A percentile compares a stretch with the other conserved stretches of the same genome.
phyloP scores from a whole-genome alignment of 2,888 invertebrate species.

The Oligia strigilis region DNA sequence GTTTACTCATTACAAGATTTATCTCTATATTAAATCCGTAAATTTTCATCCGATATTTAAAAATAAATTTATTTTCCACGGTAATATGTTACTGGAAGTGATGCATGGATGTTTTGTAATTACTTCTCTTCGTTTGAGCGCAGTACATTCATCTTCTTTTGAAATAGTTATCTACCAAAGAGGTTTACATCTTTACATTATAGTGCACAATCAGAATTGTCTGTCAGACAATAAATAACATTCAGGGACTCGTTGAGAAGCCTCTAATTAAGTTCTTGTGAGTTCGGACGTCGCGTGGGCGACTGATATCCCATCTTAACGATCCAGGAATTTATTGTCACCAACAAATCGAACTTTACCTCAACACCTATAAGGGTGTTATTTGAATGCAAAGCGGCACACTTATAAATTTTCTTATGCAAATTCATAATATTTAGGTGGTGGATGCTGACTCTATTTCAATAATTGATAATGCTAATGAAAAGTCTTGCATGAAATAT shows the following conservation, averaged over 20 bases:
- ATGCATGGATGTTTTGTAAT: slow-evolving; percentile 65
- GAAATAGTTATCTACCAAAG: slow-evolving; percentile 75
- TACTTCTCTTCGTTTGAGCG: slow-evolving; percentile 59
- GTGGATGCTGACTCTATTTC: slow-evolving; percentile 78
- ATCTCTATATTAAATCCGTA: slow-evolving; percentile 50
- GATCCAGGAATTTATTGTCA: slow-evolving; percentile 70
- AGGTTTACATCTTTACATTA: slow-evolving; percentile 72
- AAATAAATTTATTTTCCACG: slow-evolving; percentile 59
- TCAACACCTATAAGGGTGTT: slow-evolving; percentile 46
- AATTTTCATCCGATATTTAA: slow-evolving; percentile 54
- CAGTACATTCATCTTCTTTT: slow-evolving; percentile 76
- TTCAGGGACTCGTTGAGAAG: slow-evolving; percentile 81
- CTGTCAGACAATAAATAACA: slow-evolving; percentile 86
- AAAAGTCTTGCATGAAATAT: slow-evolving; percentile 67
- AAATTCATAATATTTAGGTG: slow-evolving; percentile 81
- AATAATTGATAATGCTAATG: slow-evolving; percentile 86
- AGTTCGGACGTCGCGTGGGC: slow-evolving; percentile 82
- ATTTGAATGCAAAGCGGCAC: slow-evolving; percentile 41
- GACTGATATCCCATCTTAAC: slow-evolving; percentile 75
- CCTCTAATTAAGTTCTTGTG: slow-evolving; percentile 89
- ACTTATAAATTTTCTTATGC: slow-evolving; percentile 76
- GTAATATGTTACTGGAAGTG: slow-evolving; percentile 50
- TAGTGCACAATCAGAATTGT: slow-evolving; percentile 82
- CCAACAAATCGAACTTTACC: slow-evolving; percentile 69
- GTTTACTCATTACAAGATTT: slow-evolving; percentile 67